Base-by-base conservation (phyloP, 2,113 vertebrate genomes). In the Callaeas wilsoni region DNA sequence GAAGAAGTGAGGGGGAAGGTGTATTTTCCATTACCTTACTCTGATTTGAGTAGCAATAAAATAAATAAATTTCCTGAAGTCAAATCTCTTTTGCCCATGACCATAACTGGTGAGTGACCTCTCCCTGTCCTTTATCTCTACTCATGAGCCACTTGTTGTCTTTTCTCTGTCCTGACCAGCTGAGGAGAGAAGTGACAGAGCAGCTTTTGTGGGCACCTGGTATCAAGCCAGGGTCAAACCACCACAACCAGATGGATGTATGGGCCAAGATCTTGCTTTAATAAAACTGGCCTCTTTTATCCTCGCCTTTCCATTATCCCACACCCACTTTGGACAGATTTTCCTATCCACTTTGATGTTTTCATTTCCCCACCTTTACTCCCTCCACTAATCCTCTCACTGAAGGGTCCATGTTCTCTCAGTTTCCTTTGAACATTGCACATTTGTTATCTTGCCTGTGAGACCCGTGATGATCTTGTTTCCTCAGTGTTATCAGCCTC, bases 121-220 rank as follows among this genome's bases (percentile, higher is more conserved):
- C 35, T 67, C 20, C 35, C 21, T 25, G 10, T 41, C 20, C 20
- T 57, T 74, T n/a, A n/a, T 57, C 42, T 57, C 35, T 32, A 1
- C 25, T 35, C 35, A 67, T 57, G 60, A 50, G 13, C 6, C 13
- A 21, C 17, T 67, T 41, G 10, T 30, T 29, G 5, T 26, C 12
- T 76, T 57, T 57, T 57, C 20, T 50, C 16, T 50, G 8, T 6
- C 13, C 35, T 59, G 32, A 21, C 16, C 44, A 42, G 8, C 13
- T 59, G 52, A 44, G 5, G n/a, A 74, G 12, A 6, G 21, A 21
- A 65, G 23, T 13, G 9, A 22, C 16, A 62, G 52, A n/a, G 27
- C 0, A 2, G 19, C 13, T 84, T 84, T 64, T 2, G 4, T 49
- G 6, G 2, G 18, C 13, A 32, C 2, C 9, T 35, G 5, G 4